Percentiles rank a stretch among this genome's conserved stretches.
These are phyloP conservation scores for Raja brachyura DNA, from an alignment of 2,113 vertebrate species.

Conservation along the genomic window DNA sequence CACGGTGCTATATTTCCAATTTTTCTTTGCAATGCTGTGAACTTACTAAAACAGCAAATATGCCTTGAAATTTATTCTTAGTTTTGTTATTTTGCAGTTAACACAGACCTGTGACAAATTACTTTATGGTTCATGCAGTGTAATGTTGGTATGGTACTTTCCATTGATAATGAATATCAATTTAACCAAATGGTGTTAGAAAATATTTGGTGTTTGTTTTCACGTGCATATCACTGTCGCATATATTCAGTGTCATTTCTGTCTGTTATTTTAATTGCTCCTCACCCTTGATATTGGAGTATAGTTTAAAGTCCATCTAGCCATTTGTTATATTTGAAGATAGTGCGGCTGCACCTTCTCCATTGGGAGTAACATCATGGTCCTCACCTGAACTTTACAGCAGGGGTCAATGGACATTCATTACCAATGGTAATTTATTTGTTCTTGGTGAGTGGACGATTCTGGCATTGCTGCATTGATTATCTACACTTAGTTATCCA, in stretches of 20 bases:
- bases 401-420: not conserved
- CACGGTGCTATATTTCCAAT: not conserved
- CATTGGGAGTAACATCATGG: not conserved
- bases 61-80: conserved; percentile 16
- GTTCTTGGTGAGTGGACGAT: not conserved
- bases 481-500: not conserved
- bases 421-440: not conserved
- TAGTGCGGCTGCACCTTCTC: not conserved
- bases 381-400: not conserved
- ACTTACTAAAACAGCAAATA: conserved; percentile 1
- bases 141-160: not conserved
- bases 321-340: not conserved
- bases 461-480: not conserved
- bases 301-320: not conserved
- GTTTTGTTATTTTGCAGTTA: not conserved
- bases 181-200: not conserved
- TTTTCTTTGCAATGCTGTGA: not conserved
- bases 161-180: not conserved
- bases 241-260: too few relatives aligned
- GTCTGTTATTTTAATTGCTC: not conserved
- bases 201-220: not conserved
- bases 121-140: not conserved
- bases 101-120: not conserved
- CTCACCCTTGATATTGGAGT: not conserved
- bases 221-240: not conserved